Evolutionary conservation across 2,113 vertebrate genomes (phyloP).

Genomic region (Anhinga rufa): DNA sequence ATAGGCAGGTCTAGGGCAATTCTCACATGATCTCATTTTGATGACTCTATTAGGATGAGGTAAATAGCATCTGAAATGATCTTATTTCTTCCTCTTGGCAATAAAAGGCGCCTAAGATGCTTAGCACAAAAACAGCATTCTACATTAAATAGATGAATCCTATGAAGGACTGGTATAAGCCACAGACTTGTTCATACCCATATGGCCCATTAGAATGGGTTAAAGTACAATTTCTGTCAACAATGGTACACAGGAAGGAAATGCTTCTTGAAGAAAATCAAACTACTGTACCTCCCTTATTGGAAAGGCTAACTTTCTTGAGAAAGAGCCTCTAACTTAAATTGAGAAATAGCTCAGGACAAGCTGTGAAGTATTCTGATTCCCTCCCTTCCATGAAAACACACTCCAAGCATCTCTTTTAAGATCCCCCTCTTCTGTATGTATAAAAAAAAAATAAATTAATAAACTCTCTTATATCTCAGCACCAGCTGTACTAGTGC

Average conservation of each 20-base stretch:
- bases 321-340: neutral
- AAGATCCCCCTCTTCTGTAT: neutral
- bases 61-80: neutral
- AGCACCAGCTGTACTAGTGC: neutral
- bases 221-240: neutral
- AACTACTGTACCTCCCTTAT: neutral
- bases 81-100: neutral
- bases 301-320: neutral
- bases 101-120: neutral
- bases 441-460: neutral
- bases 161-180: neutral
- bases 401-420: neutral
- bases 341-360: neutral
- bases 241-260: neutral
- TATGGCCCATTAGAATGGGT: neutral
- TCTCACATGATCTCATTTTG: neutral
- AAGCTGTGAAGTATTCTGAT: neutral
- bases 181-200: neutral
- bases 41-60: neutral
- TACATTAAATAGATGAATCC: neutral
- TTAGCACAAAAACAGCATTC: neutral
- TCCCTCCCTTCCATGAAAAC: neutral
- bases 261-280: neutral
- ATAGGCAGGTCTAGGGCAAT: neutral
- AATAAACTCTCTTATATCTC: neutral